Evolutionary conservation across 1,140 invertebrate species (phyloP).

Genomic region (Drosophila bifasciata): DNA sequence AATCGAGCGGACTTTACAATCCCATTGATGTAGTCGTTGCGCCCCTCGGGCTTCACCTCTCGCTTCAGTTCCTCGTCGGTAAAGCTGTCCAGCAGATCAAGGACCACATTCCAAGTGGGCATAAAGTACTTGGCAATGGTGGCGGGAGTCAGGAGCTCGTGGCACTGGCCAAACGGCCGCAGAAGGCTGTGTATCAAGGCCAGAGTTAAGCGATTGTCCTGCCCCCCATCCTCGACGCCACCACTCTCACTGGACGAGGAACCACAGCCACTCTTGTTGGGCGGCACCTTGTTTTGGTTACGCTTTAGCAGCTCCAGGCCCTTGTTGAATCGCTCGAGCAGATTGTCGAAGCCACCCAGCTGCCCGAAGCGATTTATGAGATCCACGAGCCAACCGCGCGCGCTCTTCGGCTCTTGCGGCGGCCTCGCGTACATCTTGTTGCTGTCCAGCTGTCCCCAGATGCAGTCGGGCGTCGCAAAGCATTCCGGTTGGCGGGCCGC

Average conservation of each 20-base stretch:
- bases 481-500: slow-evolving; percentile 92
- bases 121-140: slow-evolving; percentile 97
- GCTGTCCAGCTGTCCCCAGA: slow-evolving; percentile 79
- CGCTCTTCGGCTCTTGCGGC: slow-evolving; percentile 90
- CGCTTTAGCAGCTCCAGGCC: slow-evolving; percentile 83
- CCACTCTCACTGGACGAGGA: slow-evolving; percentile 26
- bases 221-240: slow-evolving; percentile 62
- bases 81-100: slow-evolving; percentile 95
- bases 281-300: slow-evolving; percentile 70
- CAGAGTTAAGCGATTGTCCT: slow-evolving; percentile 87
- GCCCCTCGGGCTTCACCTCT: slow-evolving; percentile 97
- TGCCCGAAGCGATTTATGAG: slow-evolving; percentile 97
- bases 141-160: slow-evolving; percentile 94
- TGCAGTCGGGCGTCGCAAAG: slow-evolving; percentile 85
- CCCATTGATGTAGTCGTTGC: slow-evolving; percentile 95
- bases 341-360: slow-evolving; percentile 93
- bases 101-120: slow-evolving; percentile 97
- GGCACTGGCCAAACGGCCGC: slow-evolving; percentile 95
- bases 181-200: slow-evolving; percentile 93
- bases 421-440: slow-evolving; percentile 90
- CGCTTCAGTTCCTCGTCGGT: slow-evolving; percentile 99
- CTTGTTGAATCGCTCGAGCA: slow-evolving; percentile 93
- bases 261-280: slow-evolving; percentile 35
- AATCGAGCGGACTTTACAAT: slow-evolving; percentile 96
- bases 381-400: slow-evolving; percentile 97